These are phyloP conservation scores for Leptogaster cylindrica DNA, from an alignment of 2,888 invertebrate species.

Conservation along the genomic window DNA sequence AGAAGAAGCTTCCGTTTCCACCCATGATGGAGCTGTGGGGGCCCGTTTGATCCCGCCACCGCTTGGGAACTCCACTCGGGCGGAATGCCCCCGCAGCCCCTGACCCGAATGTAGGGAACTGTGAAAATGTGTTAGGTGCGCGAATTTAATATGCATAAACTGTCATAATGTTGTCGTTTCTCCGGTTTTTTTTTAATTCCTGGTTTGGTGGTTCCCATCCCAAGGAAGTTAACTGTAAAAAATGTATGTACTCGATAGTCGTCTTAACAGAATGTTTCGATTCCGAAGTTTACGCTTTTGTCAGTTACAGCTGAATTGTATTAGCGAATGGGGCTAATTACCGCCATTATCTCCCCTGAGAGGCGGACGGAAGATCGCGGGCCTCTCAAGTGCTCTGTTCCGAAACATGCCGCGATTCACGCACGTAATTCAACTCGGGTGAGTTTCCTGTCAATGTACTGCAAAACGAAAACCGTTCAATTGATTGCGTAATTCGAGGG, in stretches of 20 bases:
- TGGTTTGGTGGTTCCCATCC: background rate
- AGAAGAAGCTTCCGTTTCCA: slow-evolving; percentile 4
- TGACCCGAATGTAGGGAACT: slow-evolving; percentile 24
- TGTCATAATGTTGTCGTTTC: slow-evolving; percentile 14
- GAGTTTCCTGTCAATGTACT: background rate
- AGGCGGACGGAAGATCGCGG: too few relatives aligned
- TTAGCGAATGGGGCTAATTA: slow-evolving; percentile 24
- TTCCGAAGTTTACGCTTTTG: slow-evolving; percentile 19
- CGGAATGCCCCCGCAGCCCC: background rate
- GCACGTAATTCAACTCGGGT: slow-evolving; percentile 13
- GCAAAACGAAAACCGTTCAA: too few relatives aligned
- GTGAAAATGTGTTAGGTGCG: slow-evolving; percentile 28
- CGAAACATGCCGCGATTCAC: too few relatives aligned
- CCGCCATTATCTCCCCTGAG: too few relatives aligned
- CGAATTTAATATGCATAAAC: slow-evolving; percentile 27
- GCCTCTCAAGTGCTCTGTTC: too few relatives aligned
- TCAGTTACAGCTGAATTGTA: slow-evolving; percentile 22
- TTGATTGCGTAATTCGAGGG: too few relatives aligned
- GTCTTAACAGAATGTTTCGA: slow-evolving; percentile 7
- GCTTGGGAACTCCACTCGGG: background rate
- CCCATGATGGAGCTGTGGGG: background rate
- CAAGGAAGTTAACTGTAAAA: slow-evolving; percentile 23
- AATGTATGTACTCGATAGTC: slow-evolving; percentile 10
- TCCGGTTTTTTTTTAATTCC: background rate
- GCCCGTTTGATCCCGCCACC: background rate